phyloP scores from a whole-genome alignment of 2,797 vertebrate genomes.

The Coranthus polyacanthus region DNA sequence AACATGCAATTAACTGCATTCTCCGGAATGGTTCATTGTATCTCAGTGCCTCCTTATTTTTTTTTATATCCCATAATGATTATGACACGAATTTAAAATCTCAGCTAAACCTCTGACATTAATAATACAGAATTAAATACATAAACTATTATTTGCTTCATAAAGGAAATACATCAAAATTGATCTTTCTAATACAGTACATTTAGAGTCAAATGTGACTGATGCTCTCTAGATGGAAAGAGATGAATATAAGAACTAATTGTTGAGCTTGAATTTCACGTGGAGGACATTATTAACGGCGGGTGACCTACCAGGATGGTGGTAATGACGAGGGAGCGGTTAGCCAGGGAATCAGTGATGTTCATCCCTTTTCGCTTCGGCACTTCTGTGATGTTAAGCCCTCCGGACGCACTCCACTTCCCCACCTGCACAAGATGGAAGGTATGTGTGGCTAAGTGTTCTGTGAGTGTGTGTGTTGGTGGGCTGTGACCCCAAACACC shows the following conservation, averaged over 20 bases:
- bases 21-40: constrained; percentile 17
- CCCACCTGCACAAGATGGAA: constrained; percentile 89
- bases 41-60: constrained; percentile 10
- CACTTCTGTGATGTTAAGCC: constrained; percentile 96
- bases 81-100: neutral
- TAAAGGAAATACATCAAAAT: too few species aligned
- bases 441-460: constrained; percentile 61
- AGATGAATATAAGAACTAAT: neutral
- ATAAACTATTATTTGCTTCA: too few species aligned
- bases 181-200: too few species aligned
- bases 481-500: constrained; percentile 63
- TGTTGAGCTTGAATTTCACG: constrained; percentile 11
- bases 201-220: neutral
- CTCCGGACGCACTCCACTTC: constrained; percentile 93
- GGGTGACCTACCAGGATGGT: constrained; percentile 92
- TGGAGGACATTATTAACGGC: constrained; percentile 11
- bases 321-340: constrained; percentile 95
- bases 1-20: constrained; percentile 65
- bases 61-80: neutral
- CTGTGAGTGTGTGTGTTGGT: constrained; percentile 34
- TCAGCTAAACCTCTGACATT: neutral
- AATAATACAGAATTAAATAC: too few species aligned
- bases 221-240: constrained; percentile 8
- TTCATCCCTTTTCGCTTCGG: constrained; percentile 94
- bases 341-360: constrained; percentile 96